These are phyloP conservation scores for Delphinus delphis DNA, from an alignment of 2,113 vertebrate species.

Conservation along the genomic window DNA sequence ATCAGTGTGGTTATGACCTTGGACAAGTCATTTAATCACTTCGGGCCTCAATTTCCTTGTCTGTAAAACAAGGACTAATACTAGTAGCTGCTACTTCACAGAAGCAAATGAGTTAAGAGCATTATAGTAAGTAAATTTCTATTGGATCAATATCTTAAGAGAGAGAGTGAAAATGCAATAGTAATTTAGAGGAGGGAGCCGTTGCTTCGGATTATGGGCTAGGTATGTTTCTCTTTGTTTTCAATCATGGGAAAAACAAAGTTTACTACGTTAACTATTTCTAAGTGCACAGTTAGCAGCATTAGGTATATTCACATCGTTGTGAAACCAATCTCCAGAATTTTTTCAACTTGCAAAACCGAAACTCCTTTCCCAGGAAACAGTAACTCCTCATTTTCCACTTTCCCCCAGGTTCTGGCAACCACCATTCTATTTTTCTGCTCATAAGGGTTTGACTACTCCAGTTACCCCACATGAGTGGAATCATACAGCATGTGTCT, in stretches of 20 bases:
- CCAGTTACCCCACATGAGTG: not conserved
- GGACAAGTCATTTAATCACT: not conserved
- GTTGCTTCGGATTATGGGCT: not conserved
- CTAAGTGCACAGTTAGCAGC: not conserved
- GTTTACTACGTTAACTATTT: not conserved
- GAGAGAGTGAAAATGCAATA: not conserved
- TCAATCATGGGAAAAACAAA: not conserved
- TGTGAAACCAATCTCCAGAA: not conserved
- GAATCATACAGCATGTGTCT: not conserved
- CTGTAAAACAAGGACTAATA: not conserved
- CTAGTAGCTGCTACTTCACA: not conserved
- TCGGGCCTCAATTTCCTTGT: not conserved
- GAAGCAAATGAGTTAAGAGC: not conserved
- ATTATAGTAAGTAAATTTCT: not conserved
- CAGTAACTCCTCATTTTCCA: rapidly evolving
- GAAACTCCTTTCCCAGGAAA: not conserved
- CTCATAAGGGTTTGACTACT: not conserved
- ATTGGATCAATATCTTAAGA: not conserved
- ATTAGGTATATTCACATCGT: not conserved
- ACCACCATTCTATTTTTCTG: not conserved
- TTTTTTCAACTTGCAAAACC: not conserved
- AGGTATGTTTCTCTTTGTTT: not conserved
- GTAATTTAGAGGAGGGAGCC: not conserved
- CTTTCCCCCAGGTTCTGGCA: not conserved
- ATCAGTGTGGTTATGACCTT: not conserved